Base-by-base conservation (phyloP, 2,113 vertebrate genomes). In the Rissa tridactyla region DNA sequence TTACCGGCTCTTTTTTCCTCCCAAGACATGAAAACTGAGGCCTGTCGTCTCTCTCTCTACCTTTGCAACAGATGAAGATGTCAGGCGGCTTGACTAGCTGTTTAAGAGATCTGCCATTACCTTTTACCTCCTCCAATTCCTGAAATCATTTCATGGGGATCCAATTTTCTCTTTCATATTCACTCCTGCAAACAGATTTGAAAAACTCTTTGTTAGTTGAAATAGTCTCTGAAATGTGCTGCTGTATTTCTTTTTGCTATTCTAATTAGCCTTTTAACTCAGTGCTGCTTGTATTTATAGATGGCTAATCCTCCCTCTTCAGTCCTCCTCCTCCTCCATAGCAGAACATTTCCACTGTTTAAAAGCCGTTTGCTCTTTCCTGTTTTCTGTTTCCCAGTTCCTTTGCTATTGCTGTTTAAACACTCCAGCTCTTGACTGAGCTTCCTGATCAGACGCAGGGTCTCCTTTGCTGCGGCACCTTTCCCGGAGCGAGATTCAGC, bases 201-300 rank as follows among this genome's bases (percentile, higher is more conserved):
- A 92, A 92, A 94, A 94, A 79, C 91, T 94, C 94, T 88, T 95
- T 92, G 92, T 97, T 84, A 69, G 70, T 72, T 51, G 87, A 95
- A 94, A 80, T 83, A 58, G 92, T 96, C 93, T 94, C 96, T 96
- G 95, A 94, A 96, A 90, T 94, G 91, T 86, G 91, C 82, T 83
- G 82, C 92, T 92, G 62, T 92, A 92, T 96, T 96, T 96, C 97
- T 95, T 97, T 96, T 87, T 91, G 91, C 97, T 86, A 83, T 90
- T 96, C 95, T 97, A 96, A 97, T 97, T 95, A 96, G 94, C 68
- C 93, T 92, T 94, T 97, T 97, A 97, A 94, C 89, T 97, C 94
- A 40, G 65, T 11, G 52, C 78, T 90, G 96, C 96, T 96, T 95
- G 93, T 97, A 97, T 97, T 97, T 97, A 95, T 96, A 97, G 97